Evolutionary conservation across 1,140 invertebrate species (phyloP).

Genomic region (Scaptomyza montana): DNA sequence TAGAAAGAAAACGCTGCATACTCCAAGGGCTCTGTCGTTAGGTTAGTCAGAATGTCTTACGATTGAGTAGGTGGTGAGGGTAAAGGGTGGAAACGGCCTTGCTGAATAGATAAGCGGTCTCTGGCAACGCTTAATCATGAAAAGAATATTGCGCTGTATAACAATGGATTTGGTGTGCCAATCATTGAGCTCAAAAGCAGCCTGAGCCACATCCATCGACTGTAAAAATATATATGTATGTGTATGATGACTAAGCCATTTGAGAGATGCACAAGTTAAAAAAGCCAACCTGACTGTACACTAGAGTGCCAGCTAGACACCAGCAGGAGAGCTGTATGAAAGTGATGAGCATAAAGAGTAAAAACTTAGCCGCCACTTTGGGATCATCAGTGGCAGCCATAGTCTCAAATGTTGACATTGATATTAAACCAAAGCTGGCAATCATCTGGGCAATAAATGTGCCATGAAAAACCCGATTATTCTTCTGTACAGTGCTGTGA

Average conservation of each 20-base stretch:
- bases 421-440: conserved; percentile 66
- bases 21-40: not conserved
- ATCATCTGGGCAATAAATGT: conserved; percentile 63
- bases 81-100: conserved; percentile 60
- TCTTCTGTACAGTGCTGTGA: conserved; percentile 44
- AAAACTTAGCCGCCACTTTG: conserved; percentile 62
- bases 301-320: conserved; percentile 61
- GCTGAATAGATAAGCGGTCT: conserved; percentile 61
- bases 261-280: not conserved
- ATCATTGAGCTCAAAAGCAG: conserved; percentile 56
- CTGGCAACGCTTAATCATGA: conserved; percentile 64
- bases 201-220: conserved; percentile 66
- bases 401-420: conserved; percentile 67
- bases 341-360: conserved; percentile 52
- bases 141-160: conserved; percentile 62
- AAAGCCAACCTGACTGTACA: conserved; percentile 50
- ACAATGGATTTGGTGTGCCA: conserved; percentile 56
- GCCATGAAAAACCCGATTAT: conserved; percentile 55
- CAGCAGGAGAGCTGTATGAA: conserved; percentile 68
- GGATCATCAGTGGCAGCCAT: conserved; percentile 56
- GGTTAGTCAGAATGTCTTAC: conserved; percentile 29
- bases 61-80: conserved; percentile 62
- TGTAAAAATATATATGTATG: not conserved
- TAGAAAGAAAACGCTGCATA: not conserved
- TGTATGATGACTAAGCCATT: not conserved